phyloP scores from a whole-genome alignment of 2,888 invertebrate species.

The Aphodius granarius region DNA sequence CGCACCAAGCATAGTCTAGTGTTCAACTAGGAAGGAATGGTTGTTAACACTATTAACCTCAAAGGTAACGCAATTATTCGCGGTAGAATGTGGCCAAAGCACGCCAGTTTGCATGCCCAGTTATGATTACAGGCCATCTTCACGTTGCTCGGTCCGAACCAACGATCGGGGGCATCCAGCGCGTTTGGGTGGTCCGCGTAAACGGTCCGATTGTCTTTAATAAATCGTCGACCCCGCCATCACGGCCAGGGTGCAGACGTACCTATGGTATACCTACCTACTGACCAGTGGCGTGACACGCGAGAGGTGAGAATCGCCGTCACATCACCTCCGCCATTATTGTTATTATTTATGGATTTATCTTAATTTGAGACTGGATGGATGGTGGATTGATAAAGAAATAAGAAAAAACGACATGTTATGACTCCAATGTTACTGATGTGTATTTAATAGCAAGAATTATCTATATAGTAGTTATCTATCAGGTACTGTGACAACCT shows the following conservation, averaged over 20 bases:
- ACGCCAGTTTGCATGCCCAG: constrained; percentile 32
- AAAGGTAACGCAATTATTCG: constrained; percentile 8
- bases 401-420: too few species aligned
- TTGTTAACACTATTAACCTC: constrained; percentile 15
- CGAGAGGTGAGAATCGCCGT: not conserved
- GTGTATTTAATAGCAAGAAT: too few species aligned
- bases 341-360: not conserved
- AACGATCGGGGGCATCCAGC: not conserved
- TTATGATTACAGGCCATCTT: constrained; percentile 9
- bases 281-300: not conserved
- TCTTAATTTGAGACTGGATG: not conserved
- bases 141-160: too few species aligned
- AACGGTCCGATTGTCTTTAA: constrained; percentile 9
- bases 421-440: too few species aligned
- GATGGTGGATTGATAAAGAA: not conserved
- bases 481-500: too few species aligned
- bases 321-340: not conserved
- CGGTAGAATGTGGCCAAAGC: constrained; percentile 2
- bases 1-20: not conserved
- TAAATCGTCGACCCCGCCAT: constrained; percentile 5
- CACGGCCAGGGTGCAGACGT: not conserved
- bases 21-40: not conserved
- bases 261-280: too few species aligned
- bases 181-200: constrained; percentile 10
- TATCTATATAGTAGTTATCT: too few species aligned